Conservation (phyloP, 2,888 invertebrate genomes). For the Rosalia funebris region DNA sequence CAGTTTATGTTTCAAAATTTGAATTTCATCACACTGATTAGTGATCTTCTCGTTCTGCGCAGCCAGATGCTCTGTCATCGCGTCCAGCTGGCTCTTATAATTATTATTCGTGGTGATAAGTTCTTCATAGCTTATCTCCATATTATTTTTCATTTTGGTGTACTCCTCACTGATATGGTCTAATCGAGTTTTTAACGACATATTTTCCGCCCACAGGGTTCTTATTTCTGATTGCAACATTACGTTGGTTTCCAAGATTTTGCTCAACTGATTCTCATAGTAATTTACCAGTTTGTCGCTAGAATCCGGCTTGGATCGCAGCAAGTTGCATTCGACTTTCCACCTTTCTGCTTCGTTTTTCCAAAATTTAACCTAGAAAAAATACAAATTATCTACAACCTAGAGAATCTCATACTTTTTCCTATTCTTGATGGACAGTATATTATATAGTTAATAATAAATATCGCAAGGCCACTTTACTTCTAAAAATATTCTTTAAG, state of each 20-base stretch:
- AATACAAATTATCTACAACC: not conserved
- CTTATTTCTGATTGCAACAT: conserved; percentile 56
- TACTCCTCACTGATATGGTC: conserved; percentile 66
- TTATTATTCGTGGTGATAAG: conserved; percentile 71
- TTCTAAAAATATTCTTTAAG: too few relatives aligned
- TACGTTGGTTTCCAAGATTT: conserved; percentile 55
- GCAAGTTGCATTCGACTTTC: conserved; percentile 77
- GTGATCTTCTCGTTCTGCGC: conserved; percentile 87
- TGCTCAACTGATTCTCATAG: conserved; percentile 58
- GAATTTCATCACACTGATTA: conserved; percentile 81
- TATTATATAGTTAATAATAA: too few relatives aligned
- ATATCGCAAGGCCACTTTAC: too few relatives aligned
- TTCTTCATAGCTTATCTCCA: conserved; percentile 73
- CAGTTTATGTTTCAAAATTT: conserved; percentile 72
- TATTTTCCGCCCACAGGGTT: conserved; percentile 59
- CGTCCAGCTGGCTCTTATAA: conserved; percentile 77
- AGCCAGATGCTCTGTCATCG: conserved; percentile 82
- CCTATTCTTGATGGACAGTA: too few relatives aligned
- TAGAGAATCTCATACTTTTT: not conserved
- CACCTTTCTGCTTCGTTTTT: conserved; percentile 79
- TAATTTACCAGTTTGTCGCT: conserved; percentile 58
- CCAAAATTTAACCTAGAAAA: conserved; percentile 50
- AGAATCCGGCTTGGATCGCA: conserved; percentile 61
- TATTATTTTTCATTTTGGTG: conserved; percentile 66
- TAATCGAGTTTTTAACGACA: conserved; percentile 64